These are phyloP conservation scores for Monodelphis domestica DNA, from an alignment of 2,797 vertebrate genomes.

Conservation along the genomic window DNA sequence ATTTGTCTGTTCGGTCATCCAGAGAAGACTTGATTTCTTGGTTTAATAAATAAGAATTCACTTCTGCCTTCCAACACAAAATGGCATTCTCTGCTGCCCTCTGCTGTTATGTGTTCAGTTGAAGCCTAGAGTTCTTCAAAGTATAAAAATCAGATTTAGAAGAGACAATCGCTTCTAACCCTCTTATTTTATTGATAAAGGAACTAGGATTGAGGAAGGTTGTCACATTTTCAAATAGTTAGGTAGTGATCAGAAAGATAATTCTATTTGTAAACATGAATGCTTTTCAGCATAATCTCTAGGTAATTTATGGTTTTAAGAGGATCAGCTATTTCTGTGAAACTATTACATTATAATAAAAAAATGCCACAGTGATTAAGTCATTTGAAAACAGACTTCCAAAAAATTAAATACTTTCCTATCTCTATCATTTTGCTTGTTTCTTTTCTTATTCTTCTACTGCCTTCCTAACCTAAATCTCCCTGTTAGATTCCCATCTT, in stretches of 20 bases:
- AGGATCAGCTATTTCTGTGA: not conserved
- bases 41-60: not conserved
- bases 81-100: constrained; percentile 78
- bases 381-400: not conserved
- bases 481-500: not conserved
- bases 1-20: not conserved
- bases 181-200: not conserved
- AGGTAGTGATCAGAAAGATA: not conserved
- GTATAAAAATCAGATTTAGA: not conserved
- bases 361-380: rapidly evolving
- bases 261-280: not conserved
- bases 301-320: not conserved
- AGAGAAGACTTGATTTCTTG: not conserved
- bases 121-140: not conserved
- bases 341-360: not conserved
- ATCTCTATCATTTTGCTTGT: not conserved
- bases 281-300: not conserved
- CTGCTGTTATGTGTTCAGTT: constrained; percentile 64
- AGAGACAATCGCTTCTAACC: not conserved
- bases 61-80: not conserved
- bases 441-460: not conserved
- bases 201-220: not conserved
- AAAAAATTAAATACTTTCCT: not conserved
- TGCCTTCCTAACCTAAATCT: not conserved
- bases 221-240: not conserved